A percentile compares a stretch with the other conserved stretches of the same genome.
phyloP scores from a whole-genome alignment of 2,888 invertebrate genomes.

The Mellilla xanthometata region DNA sequence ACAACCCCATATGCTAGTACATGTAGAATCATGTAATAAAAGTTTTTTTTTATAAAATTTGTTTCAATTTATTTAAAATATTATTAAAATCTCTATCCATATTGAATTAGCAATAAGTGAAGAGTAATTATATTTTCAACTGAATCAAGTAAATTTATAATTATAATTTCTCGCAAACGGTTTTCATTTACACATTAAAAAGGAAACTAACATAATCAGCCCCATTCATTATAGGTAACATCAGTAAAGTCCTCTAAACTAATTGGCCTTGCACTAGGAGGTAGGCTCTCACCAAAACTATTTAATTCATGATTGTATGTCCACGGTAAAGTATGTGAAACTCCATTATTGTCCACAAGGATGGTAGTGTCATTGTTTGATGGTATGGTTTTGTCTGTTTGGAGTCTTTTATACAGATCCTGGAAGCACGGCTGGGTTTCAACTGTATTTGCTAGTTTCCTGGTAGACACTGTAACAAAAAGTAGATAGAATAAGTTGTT shows the following conservation, averaged over 20 bases:
- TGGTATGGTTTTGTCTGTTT: conserved; percentile 47
- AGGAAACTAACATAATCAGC: conserved; percentile 38
- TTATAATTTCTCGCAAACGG: no score
- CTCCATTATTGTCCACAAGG: conserved; percentile 56
- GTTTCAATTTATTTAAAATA: no score
- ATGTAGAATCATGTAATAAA: no score
- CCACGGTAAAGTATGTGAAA: conserved; percentile 79
- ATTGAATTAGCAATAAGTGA: no score
- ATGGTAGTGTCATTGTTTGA: conserved; percentile 41
- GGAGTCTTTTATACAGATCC: conserved; percentile 58
- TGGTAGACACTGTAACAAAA: conserved; percentile 59
- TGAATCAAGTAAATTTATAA: no score
- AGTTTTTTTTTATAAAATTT: no score
- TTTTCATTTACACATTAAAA: no score
- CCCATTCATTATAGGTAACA: conserved; percentile 81
- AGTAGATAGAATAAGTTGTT: no score
- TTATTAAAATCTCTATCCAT: no score
- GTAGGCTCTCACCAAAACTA: conserved; percentile 73
- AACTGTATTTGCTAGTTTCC: conserved; percentile 32
- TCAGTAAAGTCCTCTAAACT: conserved; percentile 76
- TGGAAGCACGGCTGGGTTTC: conserved; percentile 50
- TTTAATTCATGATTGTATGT: conserved; percentile 75
- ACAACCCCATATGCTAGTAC: no score
- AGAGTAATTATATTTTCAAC: no score
- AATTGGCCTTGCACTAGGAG: conserved; percentile 83